phyloP scores from a whole-genome alignment of 2,797 vertebrate genomes.

The Leptatherina wallacei region DNA sequence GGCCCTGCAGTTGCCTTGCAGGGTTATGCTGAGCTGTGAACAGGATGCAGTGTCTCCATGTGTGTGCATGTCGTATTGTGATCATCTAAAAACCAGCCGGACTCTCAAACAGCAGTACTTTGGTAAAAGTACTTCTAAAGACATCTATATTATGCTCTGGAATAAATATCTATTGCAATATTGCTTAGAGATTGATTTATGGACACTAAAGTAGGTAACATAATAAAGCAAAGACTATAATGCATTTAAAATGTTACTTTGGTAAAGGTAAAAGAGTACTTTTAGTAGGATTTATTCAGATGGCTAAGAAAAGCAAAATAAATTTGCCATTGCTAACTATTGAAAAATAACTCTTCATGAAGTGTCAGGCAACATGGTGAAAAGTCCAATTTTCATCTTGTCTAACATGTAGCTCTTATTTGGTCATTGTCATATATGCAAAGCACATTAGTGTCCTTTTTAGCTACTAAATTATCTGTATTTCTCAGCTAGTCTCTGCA shows the following conservation, averaged over 20 bases:
- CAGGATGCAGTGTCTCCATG: background rate
- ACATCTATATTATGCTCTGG: background rate
- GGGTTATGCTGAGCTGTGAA: background rate
- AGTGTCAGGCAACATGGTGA: background rate
- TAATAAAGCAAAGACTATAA: background rate
- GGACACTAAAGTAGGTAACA: conserved; percentile 14
- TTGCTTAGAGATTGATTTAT: conserved; percentile 1
- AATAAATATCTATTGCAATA: conserved; percentile 3
- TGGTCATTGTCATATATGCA: background rate
- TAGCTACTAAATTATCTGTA: background rate
- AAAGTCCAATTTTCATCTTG: background rate
- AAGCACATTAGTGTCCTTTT: background rate
- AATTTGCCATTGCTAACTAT: too few species aligned
- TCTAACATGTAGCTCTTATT: background rate
- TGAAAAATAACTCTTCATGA: too few species aligned
- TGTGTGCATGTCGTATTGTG: conserved; percentile 2
- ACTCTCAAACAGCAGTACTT: conserved; percentile 4
- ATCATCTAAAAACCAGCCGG: conserved; percentile 4
- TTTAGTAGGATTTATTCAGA: too few species aligned
- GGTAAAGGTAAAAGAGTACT: background rate
- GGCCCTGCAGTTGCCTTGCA: conserved; percentile 41
- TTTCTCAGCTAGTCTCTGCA: background rate
- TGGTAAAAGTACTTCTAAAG: background rate
- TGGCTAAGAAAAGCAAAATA: too few species aligned
- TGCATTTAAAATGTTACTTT: background rate